Base-by-base conservation (phyloP, 2,888 invertebrate genomes). In the Heliconius charithonia region DNA sequence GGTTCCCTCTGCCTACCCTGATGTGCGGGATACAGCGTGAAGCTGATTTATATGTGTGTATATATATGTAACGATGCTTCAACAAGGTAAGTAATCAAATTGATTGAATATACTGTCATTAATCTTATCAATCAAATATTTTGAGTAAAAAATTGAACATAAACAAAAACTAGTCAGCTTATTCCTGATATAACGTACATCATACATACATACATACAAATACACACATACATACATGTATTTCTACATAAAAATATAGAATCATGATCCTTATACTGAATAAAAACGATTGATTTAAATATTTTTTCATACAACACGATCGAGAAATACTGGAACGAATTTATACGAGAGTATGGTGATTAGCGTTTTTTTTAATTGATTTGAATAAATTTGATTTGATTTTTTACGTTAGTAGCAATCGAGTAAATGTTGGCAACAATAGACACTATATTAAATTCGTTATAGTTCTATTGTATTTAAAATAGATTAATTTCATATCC, bases 321-420 rank as follows among this genome's bases (percentile, higher is more conserved):
- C 73, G 71, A 77, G 72, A 75, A 77, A 29, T 74, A 76, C 56
- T 65, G 77, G 72, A 81, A 81, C 81, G 65, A 81, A 81, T 79
- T 29, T 27, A 56, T 67, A 77, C 63, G 72, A 63, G 75, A 66
- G 27, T 59, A 67, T 75, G 79, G 75, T 70, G 75, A 81, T 81
- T 81, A 79, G 77, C 69, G 59, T 69, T 69, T 29, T 69, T 69
- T 56, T 41, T 79, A 81, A 81, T 81, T 79, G 79, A 81, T 79
- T 79, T 63, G 69, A 79, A 78, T 76, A 76, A 75, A 29, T 45
- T 71, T 51, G 51, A 51, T 51, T 19, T 3, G 51, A 19, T 51
- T 78, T 75, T 65, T 67, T 45, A 45, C 59, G 45, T 29, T 25
- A 62, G 25, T 12, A 9, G 69, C 22, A 45, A 27, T 74, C 45